A percentile compares a stretch with the other conserved stretches of the same genome.
Conservation (phyloP, 2,113 vertebrate species). For the Strix uralensis region DNA sequence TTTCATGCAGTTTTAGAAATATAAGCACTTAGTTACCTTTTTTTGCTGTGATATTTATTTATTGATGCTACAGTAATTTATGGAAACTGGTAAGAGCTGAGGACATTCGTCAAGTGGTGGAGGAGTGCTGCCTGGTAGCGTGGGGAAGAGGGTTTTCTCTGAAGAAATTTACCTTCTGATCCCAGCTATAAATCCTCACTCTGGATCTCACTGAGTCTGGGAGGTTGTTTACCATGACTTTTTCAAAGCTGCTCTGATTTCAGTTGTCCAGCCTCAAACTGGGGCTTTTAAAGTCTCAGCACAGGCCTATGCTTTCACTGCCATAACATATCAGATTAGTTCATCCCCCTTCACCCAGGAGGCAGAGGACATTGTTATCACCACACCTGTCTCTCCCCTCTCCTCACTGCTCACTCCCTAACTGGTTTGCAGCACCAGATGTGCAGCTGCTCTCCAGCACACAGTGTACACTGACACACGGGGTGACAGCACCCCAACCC, state of each 20-base stretch:
- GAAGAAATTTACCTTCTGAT: background rate
- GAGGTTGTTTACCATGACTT: background rate
- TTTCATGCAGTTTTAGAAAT: background rate
- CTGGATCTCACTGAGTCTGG: background rate
- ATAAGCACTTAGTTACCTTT: background rate
- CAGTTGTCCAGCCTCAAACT: background rate
- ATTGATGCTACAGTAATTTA: background rate
- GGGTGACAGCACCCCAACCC: background rate
- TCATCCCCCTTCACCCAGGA: background rate
- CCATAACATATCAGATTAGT: rapidly evolving
- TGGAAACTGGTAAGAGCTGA: background rate
- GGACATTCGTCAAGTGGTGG: background rate
- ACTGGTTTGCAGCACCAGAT: background rate
- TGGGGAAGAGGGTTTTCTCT: background rate
- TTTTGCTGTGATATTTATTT: background rate
- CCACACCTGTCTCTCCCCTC: background rate
- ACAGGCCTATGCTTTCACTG: background rate
- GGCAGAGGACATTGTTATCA: background rate
- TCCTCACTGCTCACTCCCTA: background rate
- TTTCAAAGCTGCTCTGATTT: background rate
- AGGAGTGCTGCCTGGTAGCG: rapidly evolving
- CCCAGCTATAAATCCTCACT: background rate
- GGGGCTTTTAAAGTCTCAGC: background rate
- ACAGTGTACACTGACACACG: no score
- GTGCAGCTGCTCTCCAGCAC: background rate